Conservation (phyloP, 2,113 vertebrate species). For the Sitta europaea region DNA sequence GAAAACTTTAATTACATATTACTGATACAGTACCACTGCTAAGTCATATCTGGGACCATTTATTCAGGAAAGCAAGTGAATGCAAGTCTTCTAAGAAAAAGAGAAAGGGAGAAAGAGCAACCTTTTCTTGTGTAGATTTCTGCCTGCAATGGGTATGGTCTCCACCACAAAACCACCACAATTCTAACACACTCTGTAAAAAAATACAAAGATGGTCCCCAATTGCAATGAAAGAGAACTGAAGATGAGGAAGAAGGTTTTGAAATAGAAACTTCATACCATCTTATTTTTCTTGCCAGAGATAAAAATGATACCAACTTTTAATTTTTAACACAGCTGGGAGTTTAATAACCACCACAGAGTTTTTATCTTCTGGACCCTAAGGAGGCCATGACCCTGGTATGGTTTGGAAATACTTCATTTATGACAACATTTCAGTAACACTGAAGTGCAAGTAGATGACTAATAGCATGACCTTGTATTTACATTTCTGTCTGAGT, state of each 20-base stretch:
- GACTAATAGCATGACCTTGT: neutral
- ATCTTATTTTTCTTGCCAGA: neutral
- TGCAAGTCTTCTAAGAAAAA: neutral
- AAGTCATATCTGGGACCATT: neutral
- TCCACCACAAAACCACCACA: neutral
- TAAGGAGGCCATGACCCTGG: neutral
- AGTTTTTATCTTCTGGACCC: neutral
- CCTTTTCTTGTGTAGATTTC: neutral
- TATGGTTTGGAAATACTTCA: neutral
- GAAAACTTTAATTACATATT: neutral
- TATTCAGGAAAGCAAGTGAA: neutral
- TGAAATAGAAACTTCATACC: neutral
- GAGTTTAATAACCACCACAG: neutral
- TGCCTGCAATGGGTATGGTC: neutral
- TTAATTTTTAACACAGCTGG: neutral
- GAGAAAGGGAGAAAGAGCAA: neutral
- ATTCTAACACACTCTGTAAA: neutral
- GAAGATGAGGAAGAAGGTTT: neutral
- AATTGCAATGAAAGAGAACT: neutral
- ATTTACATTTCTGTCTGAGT: neutral
- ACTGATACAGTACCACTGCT: neutral
- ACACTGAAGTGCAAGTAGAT: neutral
- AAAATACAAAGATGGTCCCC: neutral
- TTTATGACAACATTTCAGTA: neutral
- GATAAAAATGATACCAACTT: neutral